Base-by-base conservation (phyloP, 35 echinoderm and acorn worm genomes). In the Hemicentrotus pulcherrimus region DNA sequence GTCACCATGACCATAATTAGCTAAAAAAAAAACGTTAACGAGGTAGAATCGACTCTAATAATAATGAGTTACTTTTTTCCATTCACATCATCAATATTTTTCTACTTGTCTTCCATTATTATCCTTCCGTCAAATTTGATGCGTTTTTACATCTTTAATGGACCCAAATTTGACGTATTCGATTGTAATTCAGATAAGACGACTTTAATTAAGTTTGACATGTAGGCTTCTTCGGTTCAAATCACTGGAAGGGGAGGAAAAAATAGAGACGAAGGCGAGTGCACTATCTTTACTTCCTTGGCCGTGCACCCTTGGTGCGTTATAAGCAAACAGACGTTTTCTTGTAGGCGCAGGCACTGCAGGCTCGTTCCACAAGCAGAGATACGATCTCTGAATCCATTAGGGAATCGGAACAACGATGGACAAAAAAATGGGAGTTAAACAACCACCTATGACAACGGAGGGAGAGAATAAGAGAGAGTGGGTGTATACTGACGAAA, bases 171-270 rank as follows among this genome's bases (percentile, higher is more conserved):
- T 78, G 65, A 78, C 65, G 28, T 28, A 78, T 78, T 78, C 65
- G 65, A 78, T 78, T 78, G 19, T 78, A n/a, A 78, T 78, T 78
- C 65, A 78, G 65, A 78, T 78, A 78, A 78, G 65, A 78, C 65
- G 65, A 78, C 65, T 78, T 78, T 78, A 78, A 78, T 78, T 78
- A 78, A n/a, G 65, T 78, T 78, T 22, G 65, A 28, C 22, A 78
- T 28, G 28, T n/a, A 78, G 28, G 7, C 9, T 8, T 28, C 65
- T 78, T 78, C 19, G 0, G 28, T 30, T 78, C 65, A 78, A 78
- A 78, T n/a, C 65, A 28, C 24, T 28, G 22, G 4, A 22, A 1
- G 22, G 65, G 65, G 19, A 78, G 22, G 7, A 71, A 15, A n/a
- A 71, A n/a, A n/a, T 15, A 10, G 52, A 16, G 52, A 2, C 22